Evolutionary conservation across 2,888 invertebrate genomes (phyloP).

Genomic region (Morinoia aosen): DNA sequence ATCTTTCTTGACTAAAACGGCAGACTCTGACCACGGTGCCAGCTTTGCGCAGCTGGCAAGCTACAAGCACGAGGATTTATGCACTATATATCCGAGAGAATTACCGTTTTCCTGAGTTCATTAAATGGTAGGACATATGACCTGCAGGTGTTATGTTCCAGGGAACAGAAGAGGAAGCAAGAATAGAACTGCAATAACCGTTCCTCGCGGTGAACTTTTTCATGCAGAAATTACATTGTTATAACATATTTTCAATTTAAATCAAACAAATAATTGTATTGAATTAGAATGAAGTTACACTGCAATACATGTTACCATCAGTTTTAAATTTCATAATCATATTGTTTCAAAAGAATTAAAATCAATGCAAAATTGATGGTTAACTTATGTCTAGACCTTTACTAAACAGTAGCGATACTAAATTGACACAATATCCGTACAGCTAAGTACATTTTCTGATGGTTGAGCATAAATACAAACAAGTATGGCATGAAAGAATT

Average conservation of each 20-base stretch:
- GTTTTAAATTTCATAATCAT: neutral
- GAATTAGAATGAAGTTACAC: neutral
- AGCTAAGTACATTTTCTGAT: neutral
- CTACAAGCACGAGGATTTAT: neutral
- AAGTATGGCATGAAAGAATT: neutral
- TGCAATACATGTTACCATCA: neutral
- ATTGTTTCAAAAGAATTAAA: neutral
- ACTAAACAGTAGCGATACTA: neutral
- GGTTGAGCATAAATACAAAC: neutral
- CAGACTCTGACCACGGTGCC: neutral
- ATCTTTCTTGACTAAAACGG: neutral
- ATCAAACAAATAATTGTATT: neutral
- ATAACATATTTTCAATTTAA: neutral
- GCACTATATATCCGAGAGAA: neutral
- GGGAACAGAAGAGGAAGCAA: no score
- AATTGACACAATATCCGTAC: neutral
- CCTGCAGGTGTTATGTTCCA: neutral
- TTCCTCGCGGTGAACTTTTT: no score
- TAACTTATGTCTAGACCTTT: neutral
- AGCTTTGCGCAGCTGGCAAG: neutral
- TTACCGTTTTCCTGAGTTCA: neutral
- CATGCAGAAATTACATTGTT: no score
- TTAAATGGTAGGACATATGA: neutral
- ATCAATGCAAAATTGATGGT: neutral
- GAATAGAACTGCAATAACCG: no score